Evolutionary conservation across 2,797 vertebrate genomes (phyloP).

Genomic region (Psittacula echo): DNA sequence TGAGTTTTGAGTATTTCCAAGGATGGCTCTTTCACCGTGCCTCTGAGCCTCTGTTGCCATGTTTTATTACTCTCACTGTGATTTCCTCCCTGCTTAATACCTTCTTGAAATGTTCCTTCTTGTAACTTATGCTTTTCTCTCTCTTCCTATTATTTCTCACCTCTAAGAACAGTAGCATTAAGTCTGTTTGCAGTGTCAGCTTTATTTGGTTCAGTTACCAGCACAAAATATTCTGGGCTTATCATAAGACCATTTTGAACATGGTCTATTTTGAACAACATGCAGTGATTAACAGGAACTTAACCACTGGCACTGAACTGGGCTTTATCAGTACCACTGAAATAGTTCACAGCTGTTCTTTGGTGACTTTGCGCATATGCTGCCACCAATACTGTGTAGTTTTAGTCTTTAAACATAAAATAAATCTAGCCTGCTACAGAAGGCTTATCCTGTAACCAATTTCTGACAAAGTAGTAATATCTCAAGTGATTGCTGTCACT

Average conservation of each 20-base stretch:
- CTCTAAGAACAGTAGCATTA: background rate
- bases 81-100: background rate
- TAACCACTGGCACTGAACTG: background rate
- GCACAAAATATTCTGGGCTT: slow-evolving; percentile 5
- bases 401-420: background rate
- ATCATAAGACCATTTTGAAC: background rate
- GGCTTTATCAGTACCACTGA: slow-evolving; percentile 11
- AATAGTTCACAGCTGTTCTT: slow-evolving; percentile 26
- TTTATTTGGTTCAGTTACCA: background rate
- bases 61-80: background rate
- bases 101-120: background rate
- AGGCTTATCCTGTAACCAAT: background rate
- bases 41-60: background rate
- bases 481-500: background rate
- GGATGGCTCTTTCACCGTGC: background rate
- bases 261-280: background rate
- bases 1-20: background rate
- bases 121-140: background rate
- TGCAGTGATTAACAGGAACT: background rate
- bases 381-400: background rate
- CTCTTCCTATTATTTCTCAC: background rate
- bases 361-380: background rate
- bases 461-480: background rate
- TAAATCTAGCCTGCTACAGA: background rate
- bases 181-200: background rate